These are phyloP conservation scores for Liopterus haemorrhoidalis DNA, from an alignment of 2,888 invertebrate genomes.

Conservation along the genomic window DNA sequence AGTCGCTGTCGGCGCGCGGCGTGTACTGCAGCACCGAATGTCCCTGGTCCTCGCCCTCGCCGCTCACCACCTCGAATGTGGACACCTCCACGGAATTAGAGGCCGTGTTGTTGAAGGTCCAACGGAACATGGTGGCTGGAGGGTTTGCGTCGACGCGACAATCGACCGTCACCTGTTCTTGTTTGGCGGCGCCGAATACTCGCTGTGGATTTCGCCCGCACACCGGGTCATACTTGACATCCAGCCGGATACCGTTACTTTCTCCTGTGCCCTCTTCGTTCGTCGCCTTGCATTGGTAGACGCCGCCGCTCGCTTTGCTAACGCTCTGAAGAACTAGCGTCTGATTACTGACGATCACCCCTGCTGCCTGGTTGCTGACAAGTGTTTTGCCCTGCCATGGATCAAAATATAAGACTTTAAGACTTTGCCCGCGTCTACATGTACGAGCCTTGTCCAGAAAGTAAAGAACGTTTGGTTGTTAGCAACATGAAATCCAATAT, in stretches of 20 bases:
- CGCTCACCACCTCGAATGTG: conserved; percentile 45
- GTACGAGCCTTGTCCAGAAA: no score
- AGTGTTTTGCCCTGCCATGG: conserved; percentile 60
- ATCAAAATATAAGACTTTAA: no score
- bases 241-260: conserved; percentile 64
- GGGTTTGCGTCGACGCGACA: conserved; percentile 72
- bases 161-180: conserved; percentile 49
- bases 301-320: conserved; percentile 62
- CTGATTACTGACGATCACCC: conserved; percentile 74
- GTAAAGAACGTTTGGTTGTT: no score
- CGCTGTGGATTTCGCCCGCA: conserved; percentile 47
- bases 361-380: conserved; percentile 65
- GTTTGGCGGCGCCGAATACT: conserved; percentile 52
- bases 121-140: conserved; percentile 54
- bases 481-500: no score
- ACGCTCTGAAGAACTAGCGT: conserved; percentile 74
- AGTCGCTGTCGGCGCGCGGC: conserved; percentile 58
- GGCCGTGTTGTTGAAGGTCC: conserved; percentile 64
- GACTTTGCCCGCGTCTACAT: no score
- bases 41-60: conserved; percentile 39
- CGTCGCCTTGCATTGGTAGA: conserved; percentile 71
- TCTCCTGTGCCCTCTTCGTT: conserved; percentile 73
- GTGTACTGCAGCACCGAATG: conserved; percentile 47
- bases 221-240: conserved; percentile 62
- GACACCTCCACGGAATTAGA: conserved; percentile 45